Percentiles rank a stretch among this genome's conserved stretches.
Evolutionary conservation across 2,113 vertebrate species (phyloP).

Genomic region (Sinocyclocheilus anshuiensis): DNA sequence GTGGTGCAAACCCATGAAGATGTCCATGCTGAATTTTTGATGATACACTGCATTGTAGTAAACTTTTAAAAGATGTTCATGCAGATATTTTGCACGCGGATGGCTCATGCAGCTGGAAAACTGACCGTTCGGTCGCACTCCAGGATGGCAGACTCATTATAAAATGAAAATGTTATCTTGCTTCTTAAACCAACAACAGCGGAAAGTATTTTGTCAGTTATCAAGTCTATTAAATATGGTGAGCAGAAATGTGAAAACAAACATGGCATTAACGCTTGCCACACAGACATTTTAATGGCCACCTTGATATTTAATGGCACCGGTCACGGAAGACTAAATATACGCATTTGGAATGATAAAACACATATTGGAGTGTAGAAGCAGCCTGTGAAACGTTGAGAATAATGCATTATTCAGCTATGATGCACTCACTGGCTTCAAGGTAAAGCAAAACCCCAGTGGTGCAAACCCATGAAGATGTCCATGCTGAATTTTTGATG

Average conservation of each 20-base stretch:
- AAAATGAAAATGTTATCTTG: slow-evolving; percentile 62
- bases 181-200: slow-evolving; percentile 52
- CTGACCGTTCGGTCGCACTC: neutral
- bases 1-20: slow-evolving; percentile 22
- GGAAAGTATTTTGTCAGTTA: slow-evolving; percentile 43
- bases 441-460: slow-evolving; percentile 33
- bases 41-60: neutral
- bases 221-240: slow-evolving; percentile 59
- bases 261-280: too few relatives aligned
- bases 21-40: slow-evolving; percentile 43
- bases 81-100: neutral
- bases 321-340: slow-evolving; percentile 26
- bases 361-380: slow-evolving; percentile 35
- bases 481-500: slow-evolving; percentile 46
- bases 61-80: neutral
- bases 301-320: slow-evolving; percentile 48
- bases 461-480: slow-evolving; percentile 16
- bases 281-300: slow-evolving; percentile 57
- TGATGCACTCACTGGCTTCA: slow-evolving; percentile 28
- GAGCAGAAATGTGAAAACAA: slow-evolving; percentile 14
- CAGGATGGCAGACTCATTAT: slow-evolving; percentile 60
- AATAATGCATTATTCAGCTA: slow-evolving; percentile 49
- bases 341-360: slow-evolving; percentile 40
- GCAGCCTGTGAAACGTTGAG: slow-evolving; percentile 12
- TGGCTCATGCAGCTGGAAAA: neutral